Conservation (phyloP, 2,797 vertebrate genomes). For the Pipistrellus pygmaeus region DNA sequence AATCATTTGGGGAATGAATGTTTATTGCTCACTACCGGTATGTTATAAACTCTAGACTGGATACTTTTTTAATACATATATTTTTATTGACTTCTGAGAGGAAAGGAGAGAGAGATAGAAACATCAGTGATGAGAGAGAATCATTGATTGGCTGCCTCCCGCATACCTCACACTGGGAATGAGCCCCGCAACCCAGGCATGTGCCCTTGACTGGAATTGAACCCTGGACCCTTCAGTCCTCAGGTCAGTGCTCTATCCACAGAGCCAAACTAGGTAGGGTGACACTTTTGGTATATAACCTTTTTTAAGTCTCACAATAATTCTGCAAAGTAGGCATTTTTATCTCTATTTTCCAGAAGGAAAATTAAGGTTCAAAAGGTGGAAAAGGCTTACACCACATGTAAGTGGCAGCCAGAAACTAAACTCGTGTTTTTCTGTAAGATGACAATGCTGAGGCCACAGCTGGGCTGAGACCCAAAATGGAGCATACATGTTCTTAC, state of each 20-base stretch:
- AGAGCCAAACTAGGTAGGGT: neutral
- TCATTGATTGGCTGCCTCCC: no score
- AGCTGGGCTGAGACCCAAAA: neutral
- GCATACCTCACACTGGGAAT: no score
- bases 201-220: no score
- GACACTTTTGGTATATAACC: neutral
- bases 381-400: neutral
- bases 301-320: neutral
- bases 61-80: neutral
- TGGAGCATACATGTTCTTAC: neutral
- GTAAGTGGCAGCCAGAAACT: neutral
- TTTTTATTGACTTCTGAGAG: no score
- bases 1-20: constrained; percentile 16
- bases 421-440: neutral
- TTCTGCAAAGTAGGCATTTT: neutral
- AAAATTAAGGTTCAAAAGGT: neutral
- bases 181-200: no score
- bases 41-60: neutral
- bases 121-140: no score
- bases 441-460: neutral
- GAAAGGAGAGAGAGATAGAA: no score
- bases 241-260: neutral
- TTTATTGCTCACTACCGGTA: neutral
- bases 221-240: no score
- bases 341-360: neutral